Evolutionary conservation across 2,797 vertebrate species (phyloP).

Genomic region (Trachurus trachurus): DNA sequence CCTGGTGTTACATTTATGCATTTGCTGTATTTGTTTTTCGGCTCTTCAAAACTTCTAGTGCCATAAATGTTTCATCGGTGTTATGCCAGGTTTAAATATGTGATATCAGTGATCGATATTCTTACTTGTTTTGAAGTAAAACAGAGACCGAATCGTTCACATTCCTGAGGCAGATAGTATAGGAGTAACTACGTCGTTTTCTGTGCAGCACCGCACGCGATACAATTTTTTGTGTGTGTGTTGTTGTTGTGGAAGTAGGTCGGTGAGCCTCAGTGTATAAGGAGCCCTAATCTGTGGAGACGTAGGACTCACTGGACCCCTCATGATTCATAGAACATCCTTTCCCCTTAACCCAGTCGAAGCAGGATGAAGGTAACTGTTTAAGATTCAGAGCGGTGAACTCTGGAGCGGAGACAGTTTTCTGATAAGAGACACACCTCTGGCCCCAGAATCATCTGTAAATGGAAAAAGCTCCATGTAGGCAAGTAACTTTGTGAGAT

Average conservation of each 20-base stretch:
- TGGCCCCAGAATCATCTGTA: slow-evolving; percentile 34
- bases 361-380: slow-evolving; percentile 19
- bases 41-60: not conserved
- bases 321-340: slow-evolving; percentile 11
- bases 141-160: not conserved
- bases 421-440: slow-evolving; percentile 40
- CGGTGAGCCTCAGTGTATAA: slow-evolving; percentile 25
- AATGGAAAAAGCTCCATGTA: slow-evolving; percentile 24
- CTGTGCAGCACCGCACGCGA: not conserved
- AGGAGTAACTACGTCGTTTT: not conserved
- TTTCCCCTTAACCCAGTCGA: slow-evolving; percentile 29
- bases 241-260: slow-evolving; percentile 16
- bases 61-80: not conserved
- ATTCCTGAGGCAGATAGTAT: not conserved
- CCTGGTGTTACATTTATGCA: not conserved
- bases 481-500: slow-evolving; percentile 4
- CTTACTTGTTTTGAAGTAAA: not conserved
- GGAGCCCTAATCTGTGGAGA: slow-evolving; percentile 14
- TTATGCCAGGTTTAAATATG: not conserved
- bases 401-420: slow-evolving; percentile 14
- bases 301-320: not conserved
- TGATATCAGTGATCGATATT: not conserved
- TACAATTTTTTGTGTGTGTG: not conserved
- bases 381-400: slow-evolving; percentile 20
- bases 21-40: slow-evolving; percentile 10